phyloP scores from a whole-genome alignment of 1,140 invertebrate species.

The Paralvinella palmiformis region DNA sequence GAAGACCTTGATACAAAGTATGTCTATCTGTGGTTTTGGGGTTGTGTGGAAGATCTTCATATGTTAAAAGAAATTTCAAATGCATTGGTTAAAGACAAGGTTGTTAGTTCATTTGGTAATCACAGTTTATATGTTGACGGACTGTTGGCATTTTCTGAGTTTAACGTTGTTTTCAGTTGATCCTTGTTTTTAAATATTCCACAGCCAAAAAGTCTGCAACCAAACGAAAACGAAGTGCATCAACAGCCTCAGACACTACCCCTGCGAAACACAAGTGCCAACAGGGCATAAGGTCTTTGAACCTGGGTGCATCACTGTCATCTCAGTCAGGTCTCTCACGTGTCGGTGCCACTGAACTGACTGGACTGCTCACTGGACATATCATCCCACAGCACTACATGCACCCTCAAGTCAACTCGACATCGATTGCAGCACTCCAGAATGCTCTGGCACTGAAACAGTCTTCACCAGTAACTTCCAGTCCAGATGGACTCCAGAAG shows the following conservation, averaged over 20 bases:
- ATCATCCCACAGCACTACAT: constrained; percentile 1
- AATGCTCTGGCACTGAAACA: background rate
- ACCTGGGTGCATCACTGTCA: background rate
- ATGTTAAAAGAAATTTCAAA: too few relatives aligned
- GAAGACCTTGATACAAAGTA: too few relatives aligned
- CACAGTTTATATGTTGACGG: too few relatives aligned
- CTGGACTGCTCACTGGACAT: constrained; percentile 3
- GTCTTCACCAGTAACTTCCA: background rate
- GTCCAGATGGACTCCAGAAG: background rate
- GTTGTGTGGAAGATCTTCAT: too few relatives aligned
- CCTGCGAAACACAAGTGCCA: background rate
- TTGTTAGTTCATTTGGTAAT: too few relatives aligned
- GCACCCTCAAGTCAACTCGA: background rate
- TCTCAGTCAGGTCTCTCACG: too few relatives aligned
- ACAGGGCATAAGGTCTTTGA: background rate
- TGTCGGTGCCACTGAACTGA: background rate
- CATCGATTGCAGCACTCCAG: background rate
- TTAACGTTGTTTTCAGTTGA: background rate
- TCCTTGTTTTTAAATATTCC: background rate
- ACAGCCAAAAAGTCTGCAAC: background rate
- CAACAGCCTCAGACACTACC: background rate
- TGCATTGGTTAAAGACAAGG: too few relatives aligned
- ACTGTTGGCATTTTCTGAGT: too few relatives aligned
- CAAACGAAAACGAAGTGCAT: background rate
- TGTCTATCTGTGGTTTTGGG: too few relatives aligned